These are phyloP conservation scores for Bothrops jararaca DNA, from an alignment of 2,113 vertebrate genomes.

Conservation along the genomic window DNA sequence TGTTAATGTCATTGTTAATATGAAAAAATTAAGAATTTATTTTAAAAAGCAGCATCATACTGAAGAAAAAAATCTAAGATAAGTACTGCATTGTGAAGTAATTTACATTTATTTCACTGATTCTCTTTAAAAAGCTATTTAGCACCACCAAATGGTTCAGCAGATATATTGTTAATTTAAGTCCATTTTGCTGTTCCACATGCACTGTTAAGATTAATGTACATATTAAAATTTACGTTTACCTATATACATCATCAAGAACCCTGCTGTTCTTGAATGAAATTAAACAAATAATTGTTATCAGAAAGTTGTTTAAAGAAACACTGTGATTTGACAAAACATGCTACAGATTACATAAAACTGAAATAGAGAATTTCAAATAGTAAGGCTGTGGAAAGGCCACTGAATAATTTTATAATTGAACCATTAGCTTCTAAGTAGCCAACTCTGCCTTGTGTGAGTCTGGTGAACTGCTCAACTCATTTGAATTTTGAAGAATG, in stretches of 20 bases:
- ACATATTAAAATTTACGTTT: not conserved
- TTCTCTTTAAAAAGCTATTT: slow-evolving; percentile 46
- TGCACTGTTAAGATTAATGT: not conserved
- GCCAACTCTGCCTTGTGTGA: not conserved
- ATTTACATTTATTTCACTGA: slow-evolving; percentile 1
- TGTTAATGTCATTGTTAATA: not conserved
- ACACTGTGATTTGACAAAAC: not conserved
- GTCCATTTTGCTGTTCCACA: slow-evolving; percentile 19
- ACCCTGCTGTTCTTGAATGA: not conserved
- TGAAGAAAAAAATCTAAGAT: not conserved
- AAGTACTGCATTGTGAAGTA: not conserved
- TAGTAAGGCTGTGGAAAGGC: not conserved
- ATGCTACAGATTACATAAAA: not conserved
- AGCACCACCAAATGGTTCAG: slow-evolving; percentile 52
- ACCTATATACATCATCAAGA: not conserved
- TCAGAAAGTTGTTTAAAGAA: not conserved
- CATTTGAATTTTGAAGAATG: not conserved
- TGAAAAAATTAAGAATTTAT: not conserved
- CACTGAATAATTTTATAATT: not conserved
- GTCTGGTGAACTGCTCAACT: not conserved
- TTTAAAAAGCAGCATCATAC: not conserved
- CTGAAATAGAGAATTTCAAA: not conserved
- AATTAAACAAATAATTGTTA: not conserved
- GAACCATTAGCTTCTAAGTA: not conserved
- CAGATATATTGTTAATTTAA: slow-evolving; percentile 12